Conservation (phyloP, 2,113 vertebrate species). For the Corynorhinus townsendii region DNA sequence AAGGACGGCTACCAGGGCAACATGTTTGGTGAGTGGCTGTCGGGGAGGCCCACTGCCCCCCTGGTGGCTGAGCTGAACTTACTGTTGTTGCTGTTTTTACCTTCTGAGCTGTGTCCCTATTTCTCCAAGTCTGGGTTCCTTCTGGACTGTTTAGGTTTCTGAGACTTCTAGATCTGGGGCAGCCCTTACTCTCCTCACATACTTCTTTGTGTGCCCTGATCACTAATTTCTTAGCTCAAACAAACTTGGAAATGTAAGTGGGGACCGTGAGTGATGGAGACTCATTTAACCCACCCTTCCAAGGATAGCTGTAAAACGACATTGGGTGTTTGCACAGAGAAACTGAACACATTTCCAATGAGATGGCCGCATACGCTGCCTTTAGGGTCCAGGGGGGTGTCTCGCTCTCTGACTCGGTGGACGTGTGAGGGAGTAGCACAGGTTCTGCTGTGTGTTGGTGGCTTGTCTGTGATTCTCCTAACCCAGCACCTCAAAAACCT, state of each 20-base stretch:
- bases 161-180: not conserved
- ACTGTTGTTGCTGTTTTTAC: not conserved
- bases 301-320: rapidly evolving
- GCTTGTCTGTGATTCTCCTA: not conserved
- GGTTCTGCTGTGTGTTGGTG: not conserved
- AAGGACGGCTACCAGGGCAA: conserved; percentile 93
- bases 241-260: not conserved
- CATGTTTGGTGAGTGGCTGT: conserved; percentile 94
- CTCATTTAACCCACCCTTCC: not conserved
- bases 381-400: not conserved
- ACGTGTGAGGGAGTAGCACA: rapidly evolving
- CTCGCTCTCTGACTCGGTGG: rapidly evolving
- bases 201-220: not conserved
- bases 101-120: not conserved
- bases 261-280: not conserved
- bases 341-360: rapidly evolving
- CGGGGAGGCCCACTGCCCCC: not conserved
- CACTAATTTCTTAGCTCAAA: not conserved
- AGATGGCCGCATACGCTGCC: rapidly evolving
- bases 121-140: not conserved
- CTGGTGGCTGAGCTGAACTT: not conserved
- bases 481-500: not conserved
- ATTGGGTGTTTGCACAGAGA: not conserved
- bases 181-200: not conserved
- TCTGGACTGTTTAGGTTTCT: not conserved